Evolutionary conservation across 2,888 invertebrate genomes (phyloP).

Genomic region (Pristionchus japonicus): DNA sequence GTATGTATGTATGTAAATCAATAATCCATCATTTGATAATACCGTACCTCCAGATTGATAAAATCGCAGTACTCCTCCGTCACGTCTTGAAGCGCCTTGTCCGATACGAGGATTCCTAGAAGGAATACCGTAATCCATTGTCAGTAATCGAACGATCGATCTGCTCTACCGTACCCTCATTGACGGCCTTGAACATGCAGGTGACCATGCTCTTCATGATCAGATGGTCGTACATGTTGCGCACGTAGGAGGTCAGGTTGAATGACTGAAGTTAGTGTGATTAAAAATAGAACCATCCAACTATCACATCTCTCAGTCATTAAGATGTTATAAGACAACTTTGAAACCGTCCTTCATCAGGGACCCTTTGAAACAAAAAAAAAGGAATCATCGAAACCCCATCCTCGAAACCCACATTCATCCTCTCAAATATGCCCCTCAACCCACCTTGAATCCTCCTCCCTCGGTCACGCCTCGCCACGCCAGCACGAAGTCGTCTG

Average conservation of each 20-base stretch:
- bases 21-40: neutral
- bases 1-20: neutral
- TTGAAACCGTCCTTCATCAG: no score
- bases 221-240: conserved; percentile 32
- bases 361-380: no score
- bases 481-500: conserved; percentile 1
- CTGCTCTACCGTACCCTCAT: neutral
- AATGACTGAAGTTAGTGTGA: neutral
- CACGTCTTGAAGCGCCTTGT: conserved; percentile 47
- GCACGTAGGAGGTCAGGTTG: conserved; percentile 29
- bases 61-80: conserved; percentile 50
- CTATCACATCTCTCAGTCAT: no score
- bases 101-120: conserved; percentile 48
- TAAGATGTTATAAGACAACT: no score
- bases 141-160: no score
- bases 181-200: conserved; percentile 32
- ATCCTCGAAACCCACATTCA: neutral
- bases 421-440: no score
- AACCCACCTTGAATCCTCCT: conserved; percentile 37
- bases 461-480: conserved; percentile 31
- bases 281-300: neutral
- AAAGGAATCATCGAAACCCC: neutral
- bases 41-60: conserved; percentile 43
- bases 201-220: conserved; percentile 41
- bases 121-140: neutral